Conservation (phyloP, 1,140 invertebrate genomes). For the Akabosia matsudoensis region DNA sequence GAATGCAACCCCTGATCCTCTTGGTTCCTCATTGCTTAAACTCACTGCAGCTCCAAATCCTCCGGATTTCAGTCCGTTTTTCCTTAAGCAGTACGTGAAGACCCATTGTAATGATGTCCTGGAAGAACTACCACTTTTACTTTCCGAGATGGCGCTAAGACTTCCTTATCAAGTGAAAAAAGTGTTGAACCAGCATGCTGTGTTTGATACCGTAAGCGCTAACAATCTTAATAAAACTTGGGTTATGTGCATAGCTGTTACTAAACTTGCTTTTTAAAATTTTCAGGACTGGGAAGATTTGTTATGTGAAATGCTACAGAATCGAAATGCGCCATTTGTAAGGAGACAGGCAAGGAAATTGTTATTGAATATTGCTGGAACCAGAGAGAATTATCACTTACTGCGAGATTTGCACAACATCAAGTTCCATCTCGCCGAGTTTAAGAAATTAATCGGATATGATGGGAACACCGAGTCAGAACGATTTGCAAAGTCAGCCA, state of each 20-base stretch:
- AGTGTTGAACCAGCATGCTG: constrained; percentile 53
- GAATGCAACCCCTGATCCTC: constrained; percentile 54
- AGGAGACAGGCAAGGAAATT: constrained; percentile 77
- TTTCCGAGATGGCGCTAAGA: constrained; percentile 91
- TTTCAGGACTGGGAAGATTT: constrained; percentile 67
- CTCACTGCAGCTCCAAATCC: constrained; percentile 73
- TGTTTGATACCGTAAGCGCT: constrained; percentile 43
- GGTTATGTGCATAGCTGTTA: constrained; percentile 7
- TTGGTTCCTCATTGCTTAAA: constrained; percentile 66
- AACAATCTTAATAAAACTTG: neutral
- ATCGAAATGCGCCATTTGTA: constrained; percentile 72
- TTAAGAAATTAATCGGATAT: constrained; percentile 52
- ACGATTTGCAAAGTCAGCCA: constrained; percentile 39
- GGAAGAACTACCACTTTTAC: constrained; percentile 83
- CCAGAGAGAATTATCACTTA: constrained; percentile 91
- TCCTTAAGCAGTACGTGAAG: constrained; percentile 87
- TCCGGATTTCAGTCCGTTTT: constrained; percentile 94
- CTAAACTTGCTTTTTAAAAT: constrained; percentile 16
- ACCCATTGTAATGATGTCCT: constrained; percentile 88
- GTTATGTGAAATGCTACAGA: constrained; percentile 97
- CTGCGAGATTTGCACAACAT: constrained; percentile 84
- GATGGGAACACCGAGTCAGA: constrained; percentile 44
- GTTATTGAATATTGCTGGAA: constrained; percentile 87
- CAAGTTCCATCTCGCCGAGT: constrained; percentile 49
- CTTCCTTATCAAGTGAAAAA: constrained; percentile 87